phyloP scores from a whole-genome alignment of 2,888 invertebrate genomes.

The Tipula confusa region DNA sequence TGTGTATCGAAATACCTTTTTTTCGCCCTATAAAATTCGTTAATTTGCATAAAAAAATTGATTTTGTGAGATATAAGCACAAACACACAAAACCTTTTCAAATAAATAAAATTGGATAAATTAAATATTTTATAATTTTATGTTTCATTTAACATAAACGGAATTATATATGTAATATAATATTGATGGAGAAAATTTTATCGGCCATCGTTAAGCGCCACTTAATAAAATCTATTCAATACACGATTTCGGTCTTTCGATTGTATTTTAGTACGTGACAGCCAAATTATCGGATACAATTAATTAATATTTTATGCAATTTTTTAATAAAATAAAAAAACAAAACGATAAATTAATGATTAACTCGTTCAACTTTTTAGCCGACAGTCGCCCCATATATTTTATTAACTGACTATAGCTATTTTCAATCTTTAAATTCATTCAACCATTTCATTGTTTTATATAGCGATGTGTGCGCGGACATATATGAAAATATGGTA shows the following conservation, averaged over 20 bases:
- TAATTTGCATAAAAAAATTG: background rate
- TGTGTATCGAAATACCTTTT: background rate
- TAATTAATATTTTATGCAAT: background rate
- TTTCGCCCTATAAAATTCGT: background rate
- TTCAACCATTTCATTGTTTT: constrained; percentile 9
- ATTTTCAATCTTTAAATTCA: background rate
- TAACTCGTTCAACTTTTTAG: background rate
- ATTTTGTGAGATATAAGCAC: too few species aligned
- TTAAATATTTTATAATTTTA: background rate
- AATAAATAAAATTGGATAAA: background rate
- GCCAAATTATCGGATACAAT: background rate
- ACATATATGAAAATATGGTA: background rate
- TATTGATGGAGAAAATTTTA: background rate
- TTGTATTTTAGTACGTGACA: background rate
- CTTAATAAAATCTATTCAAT: background rate
- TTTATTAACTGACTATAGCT: too few species aligned
- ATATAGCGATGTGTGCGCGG: background rate
- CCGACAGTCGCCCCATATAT: background rate
- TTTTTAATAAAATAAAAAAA: too few species aligned
- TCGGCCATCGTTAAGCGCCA: background rate
- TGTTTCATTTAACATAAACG: background rate
- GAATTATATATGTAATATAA: background rate
- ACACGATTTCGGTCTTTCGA: background rate
- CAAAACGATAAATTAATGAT: background rate
- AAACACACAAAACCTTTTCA: background rate